Evolutionary conservation across 1,140 invertebrate species (phyloP), one percentile per base, ranked within the genome.

Genomic region (Cyphomyrmex costatus): DNA sequence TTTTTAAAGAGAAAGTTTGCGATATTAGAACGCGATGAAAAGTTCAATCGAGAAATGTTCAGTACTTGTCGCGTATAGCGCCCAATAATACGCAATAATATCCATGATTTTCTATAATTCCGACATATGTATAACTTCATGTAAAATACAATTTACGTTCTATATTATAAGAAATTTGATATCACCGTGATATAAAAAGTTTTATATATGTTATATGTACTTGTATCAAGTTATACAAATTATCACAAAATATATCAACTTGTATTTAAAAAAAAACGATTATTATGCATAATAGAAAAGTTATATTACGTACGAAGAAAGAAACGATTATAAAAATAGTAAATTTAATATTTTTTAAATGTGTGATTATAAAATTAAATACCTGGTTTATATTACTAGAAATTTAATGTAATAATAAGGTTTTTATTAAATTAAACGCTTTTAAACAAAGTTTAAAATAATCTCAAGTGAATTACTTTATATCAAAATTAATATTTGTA

Each of bases 11-110:
- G 33, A 56, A 70, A 80, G 36, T 80, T 80, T 21, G 51, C 33
- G 21, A 56, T 80, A 80, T 80, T 80, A 80, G n/a, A 56, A 2
- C 46, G 21, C 46, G 21, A 56, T 80, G 16, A n/a, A 70, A 80
- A 80, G 49, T 80, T 80, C 21, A 21, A 80, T 70, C 16, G 74
- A 4, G 19, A 61, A 24, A 42, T 42, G 16, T 80, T 68, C 46
- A 53, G 1, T 51, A 36, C 19, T 42, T 53, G 4, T 36, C 6
- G 21, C 8, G 16, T 56, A 58, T 42, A 58, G 33, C 30, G n/a
- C 4, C 12, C 21, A 21, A 63, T 19, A 3, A 12, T 19, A n/a
- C 27, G n/a, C n/a, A n/a, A n/a, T n/a, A n/a, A 51, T n/a, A 5
- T 79, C 10, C 2, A 27, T 53, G 4, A 46, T 53, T 70, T 33